phyloP scores from a whole-genome alignment of 2,888 invertebrate genomes.

The Exephanes ischioxanthus region DNA sequence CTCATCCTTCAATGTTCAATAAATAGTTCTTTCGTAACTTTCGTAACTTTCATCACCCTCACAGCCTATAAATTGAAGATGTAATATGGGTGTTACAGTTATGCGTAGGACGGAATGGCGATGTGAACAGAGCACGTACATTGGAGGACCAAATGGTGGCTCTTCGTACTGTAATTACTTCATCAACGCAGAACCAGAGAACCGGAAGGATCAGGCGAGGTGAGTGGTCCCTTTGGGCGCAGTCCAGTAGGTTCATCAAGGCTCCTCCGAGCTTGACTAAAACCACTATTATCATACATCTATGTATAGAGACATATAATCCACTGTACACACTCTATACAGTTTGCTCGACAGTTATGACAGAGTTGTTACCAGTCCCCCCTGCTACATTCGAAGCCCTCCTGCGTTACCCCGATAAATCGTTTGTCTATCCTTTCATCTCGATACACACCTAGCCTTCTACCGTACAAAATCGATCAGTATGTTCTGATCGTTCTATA shows the following conservation, averaged over 20 bases:
- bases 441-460: not conserved
- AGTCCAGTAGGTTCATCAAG: slow-evolving; percentile 53
- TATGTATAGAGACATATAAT: not conserved
- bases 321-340: slow-evolving; percentile 12
- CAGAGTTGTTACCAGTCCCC: slow-evolving; percentile 7
- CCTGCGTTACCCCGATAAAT: slow-evolving; percentile 48
- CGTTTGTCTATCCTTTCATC: slow-evolving; percentile 17
- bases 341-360: slow-evolving; percentile 40
- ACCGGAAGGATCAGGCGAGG: slow-evolving; percentile 28
- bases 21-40: not conserved
- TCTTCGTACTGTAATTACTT: slow-evolving; percentile 35
- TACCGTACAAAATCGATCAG: slow-evolving; percentile 18
- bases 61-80: not conserved
- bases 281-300: slow-evolving; percentile 31
- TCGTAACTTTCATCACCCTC: not conserved
- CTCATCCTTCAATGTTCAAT: not conserved
- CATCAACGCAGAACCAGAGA: slow-evolving; percentile 43
- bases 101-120: not conserved
- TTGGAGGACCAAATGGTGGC: not conserved
- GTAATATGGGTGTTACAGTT: not conserved
- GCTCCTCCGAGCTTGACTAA: slow-evolving; percentile 22
- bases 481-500: not conserved
- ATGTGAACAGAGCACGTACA: not conserved
- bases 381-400: slow-evolving; percentile 33
- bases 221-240: slow-evolving; percentile 37